Evolutionary conservation across 2,888 invertebrate genomes (phyloP).

Genomic region (Cataglyphis livida): DNA sequence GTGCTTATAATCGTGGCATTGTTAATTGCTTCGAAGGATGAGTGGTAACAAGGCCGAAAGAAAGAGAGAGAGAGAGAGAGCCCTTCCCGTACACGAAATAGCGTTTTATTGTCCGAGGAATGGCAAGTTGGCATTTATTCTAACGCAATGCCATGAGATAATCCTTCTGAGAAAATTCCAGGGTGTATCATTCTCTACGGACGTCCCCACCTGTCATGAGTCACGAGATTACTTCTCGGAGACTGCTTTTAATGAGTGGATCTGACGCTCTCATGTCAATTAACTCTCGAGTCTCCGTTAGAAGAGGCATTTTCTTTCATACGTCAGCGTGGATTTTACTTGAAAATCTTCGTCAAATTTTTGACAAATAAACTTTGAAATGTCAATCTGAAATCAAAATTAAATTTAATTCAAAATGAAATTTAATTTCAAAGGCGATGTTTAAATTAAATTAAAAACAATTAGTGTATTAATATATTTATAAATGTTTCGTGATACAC

Average conservation of each 20-base stretch:
- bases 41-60: constrained; percentile 21
- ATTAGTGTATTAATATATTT: not conserved
- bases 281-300: not conserved
- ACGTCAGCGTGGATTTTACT: not conserved
- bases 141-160: not conserved
- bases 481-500: not conserved
- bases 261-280: not conserved
- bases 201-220: constrained; percentile 14
- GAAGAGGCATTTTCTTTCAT: not conserved
- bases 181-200: constrained; percentile 11
- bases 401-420: no score
- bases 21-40: constrained; percentile 46
- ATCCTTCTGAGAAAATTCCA: constrained; percentile 22
- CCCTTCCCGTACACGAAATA: not conserved
- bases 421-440: no score
- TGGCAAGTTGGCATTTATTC: not conserved
- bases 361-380: not conserved
- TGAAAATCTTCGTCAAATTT: not conserved
- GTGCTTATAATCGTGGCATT: constrained; percentile 28
- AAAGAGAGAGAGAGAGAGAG: not conserved
- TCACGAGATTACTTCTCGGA: constrained; percentile 17
- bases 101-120: constrained; percentile 12
- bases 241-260: not conserved
- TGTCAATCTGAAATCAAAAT: not conserved
- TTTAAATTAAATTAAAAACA: not conserved